Percentiles rank a stretch among this genome's conserved stretches.
Evolutionary conservation across 2,113 vertebrate genomes (phyloP).

Genomic region (Muntiacus reevesi): DNA sequence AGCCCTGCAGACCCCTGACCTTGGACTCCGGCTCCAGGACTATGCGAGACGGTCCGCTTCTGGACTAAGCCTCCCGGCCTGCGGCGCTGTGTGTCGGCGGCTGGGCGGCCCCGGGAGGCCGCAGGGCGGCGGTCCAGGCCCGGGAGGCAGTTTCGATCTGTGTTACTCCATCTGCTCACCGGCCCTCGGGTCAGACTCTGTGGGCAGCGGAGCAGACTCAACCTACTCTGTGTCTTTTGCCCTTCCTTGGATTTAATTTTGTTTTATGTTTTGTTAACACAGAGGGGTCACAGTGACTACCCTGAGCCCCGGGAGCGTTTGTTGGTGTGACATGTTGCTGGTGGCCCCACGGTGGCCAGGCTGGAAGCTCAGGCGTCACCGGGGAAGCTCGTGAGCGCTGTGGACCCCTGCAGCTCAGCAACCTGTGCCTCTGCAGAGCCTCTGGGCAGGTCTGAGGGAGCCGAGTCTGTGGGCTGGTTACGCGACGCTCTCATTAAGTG

Average conservation of each 20-base stretch:
- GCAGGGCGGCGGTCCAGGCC: background rate
- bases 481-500: too few species aligned
- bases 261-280: background rate
- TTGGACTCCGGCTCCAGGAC: background rate
- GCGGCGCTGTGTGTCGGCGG: rapidly evolving
- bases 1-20: background rate
- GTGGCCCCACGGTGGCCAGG: background rate
- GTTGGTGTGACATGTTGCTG: background rate
- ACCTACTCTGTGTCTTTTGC: too few species aligned
- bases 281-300: background rate
- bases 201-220: too few species aligned
- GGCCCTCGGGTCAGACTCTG: background rate
- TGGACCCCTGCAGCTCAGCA: background rate
- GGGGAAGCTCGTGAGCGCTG: background rate
- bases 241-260: background rate
- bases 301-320: background rate
- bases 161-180: rapidly evolving
- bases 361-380: background rate
- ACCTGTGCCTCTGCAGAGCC: background rate
- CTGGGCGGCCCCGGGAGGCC: background rate
- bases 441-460: background rate
- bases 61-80: rapidly evolving
- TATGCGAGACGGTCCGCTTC: rapidly evolving
- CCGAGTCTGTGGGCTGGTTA: background rate
- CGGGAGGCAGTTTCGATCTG: background rate